Evolutionary conservation across 1,140 invertebrate genomes (phyloP).

Genomic region (Pseudomyrmex sp.): DNA sequence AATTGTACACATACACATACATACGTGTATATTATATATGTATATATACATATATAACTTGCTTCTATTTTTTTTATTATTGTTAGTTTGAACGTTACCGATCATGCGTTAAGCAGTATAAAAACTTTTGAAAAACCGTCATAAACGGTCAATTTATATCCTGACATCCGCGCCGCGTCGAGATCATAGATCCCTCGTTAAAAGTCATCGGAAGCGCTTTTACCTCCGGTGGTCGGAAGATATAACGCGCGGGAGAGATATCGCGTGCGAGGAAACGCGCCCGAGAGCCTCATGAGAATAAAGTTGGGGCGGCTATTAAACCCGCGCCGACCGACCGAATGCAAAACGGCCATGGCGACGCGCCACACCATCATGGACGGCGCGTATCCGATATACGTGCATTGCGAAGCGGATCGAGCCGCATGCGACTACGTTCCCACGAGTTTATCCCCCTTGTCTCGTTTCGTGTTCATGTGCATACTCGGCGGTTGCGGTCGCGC

Average conservation of each 20-base stretch:
- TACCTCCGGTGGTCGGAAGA: slow-evolving; percentile 15
- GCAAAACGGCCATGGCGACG: slow-evolving; percentile 44
- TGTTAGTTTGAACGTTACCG: background rate
- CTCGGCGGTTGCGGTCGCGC: slow-evolving; percentile 50
- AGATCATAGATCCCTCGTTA: slow-evolving; percentile 40
- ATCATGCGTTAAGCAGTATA: slow-evolving; percentile 6
- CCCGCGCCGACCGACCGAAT: slow-evolving; percentile 10
- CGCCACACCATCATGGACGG: background rate
- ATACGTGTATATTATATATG: background rate
- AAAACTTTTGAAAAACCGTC: slow-evolving; percentile 34
- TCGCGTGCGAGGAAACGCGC: slow-evolving; percentile 47
- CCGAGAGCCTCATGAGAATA: slow-evolving; percentile 46
- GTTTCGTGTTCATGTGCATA: slow-evolving; percentile 47
- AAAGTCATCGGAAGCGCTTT: slow-evolving; percentile 56
- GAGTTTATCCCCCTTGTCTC: slow-evolving; percentile 40
- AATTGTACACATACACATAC: background rate
- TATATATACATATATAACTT: background rate
- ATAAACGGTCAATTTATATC: slow-evolving; percentile 36
- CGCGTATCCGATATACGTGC: slow-evolving; percentile 33
- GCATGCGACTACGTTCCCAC: slow-evolving; percentile 55
- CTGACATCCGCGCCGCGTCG: slow-evolving; percentile 10
- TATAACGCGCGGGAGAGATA: slow-evolving; percentile 38
- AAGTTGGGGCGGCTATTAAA: slow-evolving; percentile 45
- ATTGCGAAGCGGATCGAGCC: slow-evolving; percentile 45
- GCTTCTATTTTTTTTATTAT: background rate